Conservation (phyloP, 2,113 vertebrate genomes). For the Bungarus multicinctus region DNA sequence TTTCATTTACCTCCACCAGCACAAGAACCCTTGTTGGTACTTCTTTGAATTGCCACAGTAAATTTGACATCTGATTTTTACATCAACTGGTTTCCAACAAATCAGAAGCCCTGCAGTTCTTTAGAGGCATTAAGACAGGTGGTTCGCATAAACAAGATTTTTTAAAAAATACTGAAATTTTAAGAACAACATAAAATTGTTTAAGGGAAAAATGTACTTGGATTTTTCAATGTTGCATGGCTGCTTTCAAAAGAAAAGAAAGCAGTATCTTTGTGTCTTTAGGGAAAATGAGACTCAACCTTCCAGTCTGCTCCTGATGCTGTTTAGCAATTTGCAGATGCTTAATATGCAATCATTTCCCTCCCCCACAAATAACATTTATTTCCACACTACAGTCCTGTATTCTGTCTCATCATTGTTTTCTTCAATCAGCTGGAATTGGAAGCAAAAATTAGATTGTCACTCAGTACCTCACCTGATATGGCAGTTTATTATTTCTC, state of each 20-base stretch:
- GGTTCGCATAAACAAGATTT: neutral
- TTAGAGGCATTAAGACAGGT: neutral
- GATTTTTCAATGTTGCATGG: neutral
- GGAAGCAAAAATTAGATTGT: neutral
- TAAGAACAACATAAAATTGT: neutral
- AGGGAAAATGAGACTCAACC: neutral
- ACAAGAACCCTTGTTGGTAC: neutral
- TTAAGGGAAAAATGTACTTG: neutral
- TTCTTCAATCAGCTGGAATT: neutral
- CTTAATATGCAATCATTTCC: neutral
- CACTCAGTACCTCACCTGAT: neutral
- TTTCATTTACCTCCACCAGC: neutral
- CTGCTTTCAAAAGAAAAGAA: neutral
- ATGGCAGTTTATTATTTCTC: neutral
- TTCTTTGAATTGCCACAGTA: neutral
- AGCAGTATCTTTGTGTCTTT: neutral
- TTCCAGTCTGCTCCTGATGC: neutral
- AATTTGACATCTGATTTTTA: neutral
- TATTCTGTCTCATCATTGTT: neutral
- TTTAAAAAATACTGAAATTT: neutral
- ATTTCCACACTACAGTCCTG: neutral
- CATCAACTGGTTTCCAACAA: neutral
- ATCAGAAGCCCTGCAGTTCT: neutral
- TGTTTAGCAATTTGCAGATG: neutral
- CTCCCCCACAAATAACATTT: neutral